Percentiles rank a stretch among this genome's conserved stretches.
Evolutionary conservation across 1,140 invertebrate species (phyloP).

Genomic region (Whitmania pigra): DNA sequence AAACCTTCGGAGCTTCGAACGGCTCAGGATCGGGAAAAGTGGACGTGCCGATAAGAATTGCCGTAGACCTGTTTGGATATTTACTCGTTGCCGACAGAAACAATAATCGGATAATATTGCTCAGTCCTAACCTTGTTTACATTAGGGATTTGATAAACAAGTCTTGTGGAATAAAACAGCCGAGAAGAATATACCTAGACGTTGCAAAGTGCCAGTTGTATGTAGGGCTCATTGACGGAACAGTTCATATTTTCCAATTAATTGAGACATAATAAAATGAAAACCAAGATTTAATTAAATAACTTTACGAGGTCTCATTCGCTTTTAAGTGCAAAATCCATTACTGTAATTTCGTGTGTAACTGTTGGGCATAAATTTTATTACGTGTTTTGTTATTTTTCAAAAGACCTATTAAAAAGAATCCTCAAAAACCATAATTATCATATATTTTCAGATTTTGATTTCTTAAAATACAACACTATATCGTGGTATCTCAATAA

Average conservation of each 20-base stretch:
- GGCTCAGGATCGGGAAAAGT: conserved; percentile 12
- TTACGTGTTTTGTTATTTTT: too few species aligned
- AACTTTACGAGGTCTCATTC: too few species aligned
- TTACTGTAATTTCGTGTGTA: too few species aligned
- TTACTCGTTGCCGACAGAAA: conserved; percentile 15
- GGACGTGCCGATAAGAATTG: conserved; percentile 12
- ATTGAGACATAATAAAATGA: background rate
- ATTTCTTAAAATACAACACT: too few species aligned
- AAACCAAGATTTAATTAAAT: too few species aligned
- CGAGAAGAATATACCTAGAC: conserved; percentile 8
- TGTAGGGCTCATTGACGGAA: conserved; percentile 12
- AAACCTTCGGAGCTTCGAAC: conserved; percentile 4
- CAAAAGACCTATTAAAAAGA: too few species aligned
- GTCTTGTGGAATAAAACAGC: conserved; percentile 9
- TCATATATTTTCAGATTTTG: too few species aligned
- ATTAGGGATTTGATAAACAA: conserved; percentile 8
- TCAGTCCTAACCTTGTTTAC: conserved; percentile 18
- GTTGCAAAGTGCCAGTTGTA: background rate
- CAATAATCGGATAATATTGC: conserved; percentile 12
- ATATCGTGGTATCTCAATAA: too few species aligned
- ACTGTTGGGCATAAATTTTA: too few species aligned
- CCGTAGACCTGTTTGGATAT: conserved; percentile 16
- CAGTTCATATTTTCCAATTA: conserved; percentile 6
- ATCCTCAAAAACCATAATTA: too few species aligned
- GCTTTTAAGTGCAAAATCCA: too few species aligned